Evolutionary conservation across 1,140 invertebrate genomes (phyloP).

Genomic region (Lepidurus packardi): DNA sequence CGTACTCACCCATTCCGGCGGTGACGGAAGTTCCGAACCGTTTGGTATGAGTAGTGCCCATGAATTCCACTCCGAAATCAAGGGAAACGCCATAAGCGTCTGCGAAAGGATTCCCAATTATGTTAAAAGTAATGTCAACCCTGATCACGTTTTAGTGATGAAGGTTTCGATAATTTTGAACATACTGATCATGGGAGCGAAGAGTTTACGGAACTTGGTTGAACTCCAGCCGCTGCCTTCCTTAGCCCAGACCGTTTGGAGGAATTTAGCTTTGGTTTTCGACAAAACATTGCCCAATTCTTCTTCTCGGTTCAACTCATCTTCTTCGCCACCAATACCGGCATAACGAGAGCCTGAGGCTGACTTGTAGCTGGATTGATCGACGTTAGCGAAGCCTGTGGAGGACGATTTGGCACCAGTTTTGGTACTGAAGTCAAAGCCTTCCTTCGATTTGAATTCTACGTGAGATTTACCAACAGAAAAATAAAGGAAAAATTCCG

Average conservation of each 20-base stretch:
- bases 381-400: background rate
- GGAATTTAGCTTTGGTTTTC: background rate
- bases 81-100: conserved; percentile 26
- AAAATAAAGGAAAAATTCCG: background rate
- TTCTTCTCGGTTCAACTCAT: background rate
- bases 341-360: background rate
- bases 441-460: conserved; percentile 19
- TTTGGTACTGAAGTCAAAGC: background rate
- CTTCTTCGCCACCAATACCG: background rate
- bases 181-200: background rate
- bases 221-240: background rate
- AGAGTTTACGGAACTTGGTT: background rate
- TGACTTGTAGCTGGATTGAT: background rate
- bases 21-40: conserved; percentile 24
- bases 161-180: background rate
- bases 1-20: conserved; percentile 26
- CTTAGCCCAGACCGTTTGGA: background rate
- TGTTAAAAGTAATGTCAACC: too few species aligned
- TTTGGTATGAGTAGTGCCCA: conserved; percentile 23
- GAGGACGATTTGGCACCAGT: background rate
- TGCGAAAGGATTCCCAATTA: background rate
- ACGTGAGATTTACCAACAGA: background rate
- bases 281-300: background rate
- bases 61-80: conserved; percentile 24
- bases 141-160: background rate